phyloP scores from a whole-genome alignment of 2,888 invertebrate species.

The Stictocephala bisonia region DNA sequence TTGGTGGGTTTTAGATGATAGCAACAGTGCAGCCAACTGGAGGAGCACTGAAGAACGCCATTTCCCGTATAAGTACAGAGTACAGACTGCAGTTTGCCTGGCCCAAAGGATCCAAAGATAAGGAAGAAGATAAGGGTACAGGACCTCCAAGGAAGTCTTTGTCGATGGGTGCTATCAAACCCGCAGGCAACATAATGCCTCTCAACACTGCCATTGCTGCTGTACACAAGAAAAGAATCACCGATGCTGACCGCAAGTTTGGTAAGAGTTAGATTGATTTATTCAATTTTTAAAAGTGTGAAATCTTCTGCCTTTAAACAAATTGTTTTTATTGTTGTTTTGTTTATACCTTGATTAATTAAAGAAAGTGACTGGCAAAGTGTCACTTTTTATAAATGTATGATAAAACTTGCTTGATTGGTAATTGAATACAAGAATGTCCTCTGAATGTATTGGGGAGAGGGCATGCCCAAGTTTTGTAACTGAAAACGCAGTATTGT shows the following conservation, averaged over 20 bases:
- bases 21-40: conserved; percentile 41
- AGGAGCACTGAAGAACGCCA: conserved; percentile 73
- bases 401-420: no score
- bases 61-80: conserved; percentile 83
- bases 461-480: no score
- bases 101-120: conserved; percentile 73
- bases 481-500: no score
- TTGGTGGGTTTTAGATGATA: conserved; percentile 44
- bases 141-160: conserved; percentile 82
- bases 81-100: conserved; percentile 92
- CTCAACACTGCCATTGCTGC: conserved; percentile 50
- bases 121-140: conserved; percentile 65
- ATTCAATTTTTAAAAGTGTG: no score
- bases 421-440: no score
- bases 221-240: conserved; percentile 65
- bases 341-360: no score
- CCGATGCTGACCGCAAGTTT: conserved; percentile 64
- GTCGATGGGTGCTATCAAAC: conserved; percentile 87
- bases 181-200: conserved; percentile 64
- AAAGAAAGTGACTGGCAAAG: no score
- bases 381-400: no score
- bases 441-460: no score
- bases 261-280: no score
- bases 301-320: no score
- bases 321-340: no score